A percentile compares a stretch with the other conserved stretches of the same genome.
These are phyloP conservation scores for Furcula furcula DNA, from an alignment of 2,888 invertebrate species.

Conservation along the genomic window DNA sequence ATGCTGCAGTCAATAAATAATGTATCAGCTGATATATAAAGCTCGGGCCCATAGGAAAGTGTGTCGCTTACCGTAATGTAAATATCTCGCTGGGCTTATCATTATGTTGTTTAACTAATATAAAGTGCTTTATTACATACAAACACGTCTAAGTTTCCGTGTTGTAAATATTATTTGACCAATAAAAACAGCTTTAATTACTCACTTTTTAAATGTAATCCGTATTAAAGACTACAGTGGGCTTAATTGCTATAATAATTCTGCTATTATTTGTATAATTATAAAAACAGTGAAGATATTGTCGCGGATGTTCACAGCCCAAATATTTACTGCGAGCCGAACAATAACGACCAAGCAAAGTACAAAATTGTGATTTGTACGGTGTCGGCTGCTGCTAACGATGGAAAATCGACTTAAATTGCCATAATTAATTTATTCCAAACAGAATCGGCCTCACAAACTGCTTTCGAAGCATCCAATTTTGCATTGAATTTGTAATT, in stretches of 20 bases:
- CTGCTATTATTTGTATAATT: neutral
- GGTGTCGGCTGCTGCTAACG: slow-evolving; percentile 55
- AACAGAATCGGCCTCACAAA: slow-evolving; percentile 69
- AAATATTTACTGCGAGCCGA: slow-evolving; percentile 31
- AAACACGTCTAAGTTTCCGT: too few species aligned
- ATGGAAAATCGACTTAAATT: slow-evolving; percentile 69
- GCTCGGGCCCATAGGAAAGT: too few species aligned
- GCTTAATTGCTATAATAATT: neutral
- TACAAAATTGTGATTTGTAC: slow-evolving; percentile 70
- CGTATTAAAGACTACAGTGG: neutral
- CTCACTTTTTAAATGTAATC: too few species aligned
- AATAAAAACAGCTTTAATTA: too few species aligned
- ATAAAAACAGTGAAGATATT: neutral
- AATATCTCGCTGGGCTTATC: too few species aligned
- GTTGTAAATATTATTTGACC: too few species aligned
- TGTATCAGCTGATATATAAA: too few species aligned
- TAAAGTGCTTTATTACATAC: too few species aligned
- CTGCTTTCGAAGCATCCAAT: slow-evolving; percentile 68
- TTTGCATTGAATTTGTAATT: slow-evolving; percentile 77
- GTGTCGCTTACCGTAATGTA: too few species aligned
- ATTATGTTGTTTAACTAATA: too few species aligned
- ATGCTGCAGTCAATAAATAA: too few species aligned
- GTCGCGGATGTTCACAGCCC: slow-evolving; percentile 6
- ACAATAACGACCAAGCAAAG: slow-evolving; percentile 46
- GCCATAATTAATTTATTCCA: slow-evolving; percentile 78